Base-by-base conservation (phyloP, 1,140 invertebrate genomes). In the Zaprionus kolodkinae region DNA sequence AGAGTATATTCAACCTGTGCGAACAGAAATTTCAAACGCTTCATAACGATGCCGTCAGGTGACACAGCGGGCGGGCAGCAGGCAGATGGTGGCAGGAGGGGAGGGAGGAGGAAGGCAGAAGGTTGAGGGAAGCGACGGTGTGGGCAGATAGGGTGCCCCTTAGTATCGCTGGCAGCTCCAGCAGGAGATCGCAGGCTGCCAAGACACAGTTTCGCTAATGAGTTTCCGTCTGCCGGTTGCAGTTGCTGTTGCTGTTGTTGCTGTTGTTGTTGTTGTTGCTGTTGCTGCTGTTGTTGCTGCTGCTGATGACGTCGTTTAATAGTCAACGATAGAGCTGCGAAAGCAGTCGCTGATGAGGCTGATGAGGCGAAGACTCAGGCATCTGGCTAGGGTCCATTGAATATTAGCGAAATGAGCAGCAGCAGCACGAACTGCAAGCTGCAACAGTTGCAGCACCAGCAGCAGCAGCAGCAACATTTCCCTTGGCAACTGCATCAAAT, bases 191-290 rank as follows among this genome's bases (percentile, higher is more conserved):
- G 50, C 33, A 27, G 63, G 9, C 80, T 64, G 72, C 71, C 81
- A 85, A 85, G 81, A 85, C 78, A 81, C 81, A 81, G 82, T 84
- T 74, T 84, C 80, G 72, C 84, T 88, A 88, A 88, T 88, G 84
- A 88, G 84, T 88, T 88, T 88, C 84, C 84, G 84, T 88, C 84
- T 78, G 71, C 56, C 48, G 55, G 62, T 40, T n/a, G 17, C 10
- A n/a, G 54, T 35, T 56, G 60, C 4, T 27, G 72, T 52, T 59
- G 65, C 33, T 77, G 52, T 15, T 55, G 27, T 36, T 56, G 55
- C 3, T 21, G 64, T 50, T 64, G 62, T 25, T 78, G 67, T 21
- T 36, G 59, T n/a, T 43, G 68, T 50, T 36, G 67, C 27, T 36
- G 59, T n/a, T 43, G 68, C 43, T 36, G 30, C 9, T 64, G 70